Conservation (phyloP, 2,113 vertebrate species). For the Takifugu bimaculatus region DNA sequence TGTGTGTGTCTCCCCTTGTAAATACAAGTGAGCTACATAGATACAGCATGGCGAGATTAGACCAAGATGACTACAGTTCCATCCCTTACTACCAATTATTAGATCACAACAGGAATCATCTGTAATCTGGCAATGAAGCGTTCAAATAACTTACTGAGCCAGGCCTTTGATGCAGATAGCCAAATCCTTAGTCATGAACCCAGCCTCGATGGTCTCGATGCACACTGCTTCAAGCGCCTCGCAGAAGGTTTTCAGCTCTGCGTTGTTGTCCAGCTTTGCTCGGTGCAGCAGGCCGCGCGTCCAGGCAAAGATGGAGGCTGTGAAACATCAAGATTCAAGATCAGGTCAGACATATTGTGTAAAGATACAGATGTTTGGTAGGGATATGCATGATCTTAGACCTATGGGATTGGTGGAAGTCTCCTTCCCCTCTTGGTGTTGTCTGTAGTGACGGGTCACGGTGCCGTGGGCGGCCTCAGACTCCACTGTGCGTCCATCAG, state of each 20-base stretch:
- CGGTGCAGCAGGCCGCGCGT: slow-evolving; percentile 90
- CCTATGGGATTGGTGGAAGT: slow-evolving; percentile 98
- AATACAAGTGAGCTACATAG: background rate
- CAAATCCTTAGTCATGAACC: slow-evolving; percentile 98
- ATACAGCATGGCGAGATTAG: too few relatives aligned
- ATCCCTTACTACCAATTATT: too few relatives aligned
- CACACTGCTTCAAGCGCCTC: slow-evolving; percentile 90
- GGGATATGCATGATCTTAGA: slow-evolving; percentile 42
- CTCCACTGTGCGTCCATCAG: slow-evolving; percentile 94
- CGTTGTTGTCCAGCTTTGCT: slow-evolving; percentile 88
- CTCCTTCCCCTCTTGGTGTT: slow-evolving; percentile 95
- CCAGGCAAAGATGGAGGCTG: slow-evolving; percentile 99
- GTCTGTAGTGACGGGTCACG: slow-evolving; percentile 93
- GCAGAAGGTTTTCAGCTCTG: slow-evolving; percentile 81
- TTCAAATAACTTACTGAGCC: slow-evolving; percentile 80
- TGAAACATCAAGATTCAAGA: background rate
- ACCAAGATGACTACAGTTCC: too few relatives aligned
- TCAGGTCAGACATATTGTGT: background rate
- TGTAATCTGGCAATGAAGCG: background rate
- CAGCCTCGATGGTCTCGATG: slow-evolving; percentile 93
- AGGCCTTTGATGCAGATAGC: slow-evolving; percentile 96
- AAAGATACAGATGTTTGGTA: too few relatives aligned
- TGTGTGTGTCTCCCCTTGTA: background rate
- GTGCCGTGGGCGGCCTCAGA: slow-evolving; percentile 96
- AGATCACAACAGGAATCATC: too few relatives aligned